Evolutionary conservation across 2,797 vertebrate genomes (phyloP).

Genomic region (Chelmon rostratus): DNA sequence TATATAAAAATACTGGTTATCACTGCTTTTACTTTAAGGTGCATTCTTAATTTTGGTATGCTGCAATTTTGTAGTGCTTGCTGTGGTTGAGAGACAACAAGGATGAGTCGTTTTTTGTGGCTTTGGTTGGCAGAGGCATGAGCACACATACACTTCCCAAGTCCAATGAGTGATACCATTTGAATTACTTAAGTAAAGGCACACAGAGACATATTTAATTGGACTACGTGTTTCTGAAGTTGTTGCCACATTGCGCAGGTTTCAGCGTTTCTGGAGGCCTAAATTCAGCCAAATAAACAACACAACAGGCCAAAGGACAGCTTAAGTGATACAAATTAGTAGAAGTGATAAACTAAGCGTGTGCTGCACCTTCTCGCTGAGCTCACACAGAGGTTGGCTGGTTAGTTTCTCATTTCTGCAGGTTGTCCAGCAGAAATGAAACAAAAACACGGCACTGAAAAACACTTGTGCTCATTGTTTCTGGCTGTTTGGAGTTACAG

Average conservation of each 20-base stretch:
- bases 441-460: no score
- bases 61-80: neutral
- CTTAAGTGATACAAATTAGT: no score
- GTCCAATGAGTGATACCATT: neutral
- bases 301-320: no score
- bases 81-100: neutral
- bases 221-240: neutral
- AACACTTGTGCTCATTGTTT: no score
- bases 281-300: no score
- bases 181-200: neutral
- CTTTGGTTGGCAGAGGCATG: neutral
- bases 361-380: neutral
- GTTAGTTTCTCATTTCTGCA: neutral
- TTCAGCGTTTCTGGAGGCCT: neutral
- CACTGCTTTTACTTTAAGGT: neutral
- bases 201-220: neutral
- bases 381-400: neutral
- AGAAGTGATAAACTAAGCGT: neutral
- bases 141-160: no score
- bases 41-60: neutral
- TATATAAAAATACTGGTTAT: neutral
- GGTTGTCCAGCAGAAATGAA: neutral
- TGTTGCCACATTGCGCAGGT: neutral
- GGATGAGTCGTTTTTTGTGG: neutral
- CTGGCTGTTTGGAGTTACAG: no score